Percentiles rank a stretch among this genome's conserved stretches.
Evolutionary conservation across 1,140 invertebrate genomes (phyloP).

Genomic region (Drosophila erecta): DNA sequence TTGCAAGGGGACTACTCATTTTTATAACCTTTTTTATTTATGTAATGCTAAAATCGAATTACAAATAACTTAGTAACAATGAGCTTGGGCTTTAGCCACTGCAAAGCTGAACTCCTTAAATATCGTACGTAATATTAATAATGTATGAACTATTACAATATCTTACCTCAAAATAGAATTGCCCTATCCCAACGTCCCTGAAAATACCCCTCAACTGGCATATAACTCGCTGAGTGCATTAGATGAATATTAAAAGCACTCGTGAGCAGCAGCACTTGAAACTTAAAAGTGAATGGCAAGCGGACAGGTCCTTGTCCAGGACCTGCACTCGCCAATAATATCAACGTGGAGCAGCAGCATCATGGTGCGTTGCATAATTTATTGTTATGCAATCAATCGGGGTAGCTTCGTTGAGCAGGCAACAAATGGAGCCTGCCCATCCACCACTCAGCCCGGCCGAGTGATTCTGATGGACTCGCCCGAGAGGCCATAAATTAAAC

Average conservation of each 20-base stretch:
- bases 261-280: constrained; percentile 38
- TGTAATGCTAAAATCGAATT: no score
- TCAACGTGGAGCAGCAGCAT: constrained; percentile 15
- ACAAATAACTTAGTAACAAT: no score
- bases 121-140: background rate
- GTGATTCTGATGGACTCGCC: constrained; percentile 20
- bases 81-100: no score
- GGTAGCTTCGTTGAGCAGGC: constrained; percentile 26
- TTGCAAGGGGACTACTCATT: no score
- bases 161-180: background rate
- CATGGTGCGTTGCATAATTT: constrained; percentile 60
- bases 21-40: no score
- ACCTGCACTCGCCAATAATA: constrained; percentile 36
- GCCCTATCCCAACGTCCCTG: background rate
- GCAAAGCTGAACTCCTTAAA: no score
- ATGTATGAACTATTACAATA: background rate
- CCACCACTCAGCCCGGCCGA: constrained; percentile 25
- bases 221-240: constrained; percentile 68
- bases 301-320: constrained; percentile 30
- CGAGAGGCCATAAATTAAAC: constrained; percentile 39
- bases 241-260: constrained; percentile 80
- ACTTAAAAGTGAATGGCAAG: constrained; percentile 36
- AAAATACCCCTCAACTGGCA: constrained; percentile 1
- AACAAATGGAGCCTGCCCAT: constrained; percentile 37
- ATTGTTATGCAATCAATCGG: constrained; percentile 60